Evolutionary conservation across 2,113 vertebrate species (phyloP), one percentile per base, ranked within the genome.

Genomic region (Gopherus flavomarginatus): DNA sequence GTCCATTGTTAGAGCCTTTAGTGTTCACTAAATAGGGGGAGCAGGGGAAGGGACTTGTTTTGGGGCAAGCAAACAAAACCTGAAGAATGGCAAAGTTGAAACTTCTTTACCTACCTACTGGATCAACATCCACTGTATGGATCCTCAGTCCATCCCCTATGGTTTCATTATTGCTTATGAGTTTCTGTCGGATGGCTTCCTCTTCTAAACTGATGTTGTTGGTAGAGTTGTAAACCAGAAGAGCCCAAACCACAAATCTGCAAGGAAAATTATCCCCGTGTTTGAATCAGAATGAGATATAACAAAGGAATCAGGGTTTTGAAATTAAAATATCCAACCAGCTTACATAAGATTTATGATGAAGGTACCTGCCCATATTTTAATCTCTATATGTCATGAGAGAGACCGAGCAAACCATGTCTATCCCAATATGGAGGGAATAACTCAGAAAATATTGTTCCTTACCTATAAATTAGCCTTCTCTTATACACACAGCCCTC

Each of bases 191-290:
- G 87, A 99, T 98, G 8, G 95, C 96, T 29, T 94, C 94, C 57
- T 98, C 98, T 69, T 98, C 97, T 92, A 99, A 98, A 96, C 87
- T 97, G 90, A 97, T 57, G 50, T 98, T 98, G 83, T 98, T 98
- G 90, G 98, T 98, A 95, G 98, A 90, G 89, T 98, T 98, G 94
- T 99, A 98, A 96, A 99, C 97, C 89, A 99, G 97, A 98, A 99
- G 98, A n/a, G 98, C 99, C 93, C 97, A 98, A 93, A 98, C 95
- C 59, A 9, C 57, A 97, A 98, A 96, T 85, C 99, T 99, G 93
- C 22, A 91, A 96, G 92, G 90, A 96, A 97, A 82, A 97, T 94
- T 26, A 93, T 38, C 42, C 1, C 3, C 91, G 35, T 59, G 27
- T 85, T 95, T 94, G 85, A 96, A 93, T 95, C 81, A 96, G 95